Evolutionary conservation across 1,140 invertebrate species (phyloP).

Genomic region (Phthorimaea operculella): DNA sequence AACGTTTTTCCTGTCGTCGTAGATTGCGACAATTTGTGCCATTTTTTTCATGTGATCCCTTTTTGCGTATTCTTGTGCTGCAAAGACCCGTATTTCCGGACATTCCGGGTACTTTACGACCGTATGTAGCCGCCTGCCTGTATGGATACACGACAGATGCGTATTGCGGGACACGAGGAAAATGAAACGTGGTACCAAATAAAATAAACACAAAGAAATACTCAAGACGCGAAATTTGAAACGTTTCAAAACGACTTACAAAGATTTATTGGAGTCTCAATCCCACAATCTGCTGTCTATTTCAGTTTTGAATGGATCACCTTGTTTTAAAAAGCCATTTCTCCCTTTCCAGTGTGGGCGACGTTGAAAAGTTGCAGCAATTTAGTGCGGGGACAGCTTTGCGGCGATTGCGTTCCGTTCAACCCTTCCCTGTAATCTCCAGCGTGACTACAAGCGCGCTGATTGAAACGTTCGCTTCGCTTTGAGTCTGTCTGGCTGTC

Average conservation of each 20-base stretch:
- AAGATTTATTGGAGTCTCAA: no score
- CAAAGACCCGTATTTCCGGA: background rate
- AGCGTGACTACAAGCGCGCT: no score
- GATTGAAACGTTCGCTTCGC: constrained; percentile 4
- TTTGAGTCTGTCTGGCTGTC: background rate
- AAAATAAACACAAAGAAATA: no score
- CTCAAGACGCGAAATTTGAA: no score
- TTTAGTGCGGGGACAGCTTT: background rate
- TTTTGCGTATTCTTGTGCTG: background rate
- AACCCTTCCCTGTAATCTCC: background rate
- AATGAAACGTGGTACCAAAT: no score
- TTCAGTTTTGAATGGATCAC: no score
- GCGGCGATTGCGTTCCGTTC: background rate
- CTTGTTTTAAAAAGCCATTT: background rate
- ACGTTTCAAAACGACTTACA: no score
- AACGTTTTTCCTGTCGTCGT: background rate
- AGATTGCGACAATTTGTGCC: background rate
- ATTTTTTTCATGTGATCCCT: background rate
- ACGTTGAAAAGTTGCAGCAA: background rate
- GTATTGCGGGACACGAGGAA: no score
- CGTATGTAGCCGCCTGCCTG: background rate
- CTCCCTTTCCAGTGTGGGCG: background rate
- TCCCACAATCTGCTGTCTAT: no score
- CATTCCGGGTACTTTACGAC: background rate
- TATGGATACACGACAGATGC: background rate